Conservation (phyloP, 1,140 invertebrate genomes). For the Campoletis sonorensis region DNA sequence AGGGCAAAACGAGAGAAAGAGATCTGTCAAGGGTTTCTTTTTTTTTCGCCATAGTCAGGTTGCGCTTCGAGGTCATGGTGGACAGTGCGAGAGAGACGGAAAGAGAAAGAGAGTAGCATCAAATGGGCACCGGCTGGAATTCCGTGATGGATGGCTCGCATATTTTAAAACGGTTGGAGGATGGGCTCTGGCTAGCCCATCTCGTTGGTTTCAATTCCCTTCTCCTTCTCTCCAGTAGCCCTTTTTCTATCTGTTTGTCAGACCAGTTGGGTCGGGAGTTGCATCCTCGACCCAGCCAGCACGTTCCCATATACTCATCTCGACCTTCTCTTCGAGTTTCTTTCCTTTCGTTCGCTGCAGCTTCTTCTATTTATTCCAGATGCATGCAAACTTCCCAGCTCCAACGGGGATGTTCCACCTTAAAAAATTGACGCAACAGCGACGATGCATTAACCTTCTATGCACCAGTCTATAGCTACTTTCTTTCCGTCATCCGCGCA, state of each 20-base stretch:
- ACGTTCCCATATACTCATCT: neutral
- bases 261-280: neutral
- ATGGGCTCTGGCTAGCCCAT: constrained; percentile 31
- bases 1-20: neutral
- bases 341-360: neutral
- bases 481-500: constrained; percentile 10
- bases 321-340: neutral
- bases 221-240: neutral
- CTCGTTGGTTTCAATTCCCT: constrained; percentile 52
- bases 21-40: neutral
- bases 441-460: too few species aligned
- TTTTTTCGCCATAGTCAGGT: constrained; percentile 13
- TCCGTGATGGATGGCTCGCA: constrained; percentile 53
- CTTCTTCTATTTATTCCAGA: neutral
- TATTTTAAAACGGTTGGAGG: constrained; percentile 52
- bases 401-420: neutral
- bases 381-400: neutral
- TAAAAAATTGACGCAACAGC: constrained; percentile 27
- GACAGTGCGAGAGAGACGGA: neutral
- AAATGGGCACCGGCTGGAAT: constrained; percentile 52
- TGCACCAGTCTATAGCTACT: neutral
- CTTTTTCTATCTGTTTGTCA: constrained; percentile 24
- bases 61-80: neutral
- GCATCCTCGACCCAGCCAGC: constrained; percentile 5
- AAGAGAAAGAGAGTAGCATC: constrained; percentile 39